Evolutionary conservation across 2,888 invertebrate species (phyloP), one percentile per base, ranked within the genome.

Genomic region (Zaprionus bogoriensis): DNA sequence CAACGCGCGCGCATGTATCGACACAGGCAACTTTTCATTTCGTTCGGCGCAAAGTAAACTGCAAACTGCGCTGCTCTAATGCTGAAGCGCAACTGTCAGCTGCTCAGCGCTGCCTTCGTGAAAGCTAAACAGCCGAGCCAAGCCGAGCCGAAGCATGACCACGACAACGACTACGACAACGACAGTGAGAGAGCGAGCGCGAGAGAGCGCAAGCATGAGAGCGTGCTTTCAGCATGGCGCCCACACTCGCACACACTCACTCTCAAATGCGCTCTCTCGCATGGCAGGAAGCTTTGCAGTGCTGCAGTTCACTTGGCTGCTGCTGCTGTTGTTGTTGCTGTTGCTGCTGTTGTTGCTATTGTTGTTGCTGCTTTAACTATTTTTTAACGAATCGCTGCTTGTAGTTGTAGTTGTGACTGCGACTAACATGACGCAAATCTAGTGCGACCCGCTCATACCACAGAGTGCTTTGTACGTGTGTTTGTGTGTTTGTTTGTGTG

Each of bases 71-170:
- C 71, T 74, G 63, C 73, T 74, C 84, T 73, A 77, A 77, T 53
- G 84, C 71, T 75, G 75, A 75, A 77, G 83, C 86, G 69, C 77
- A 87, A 86, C 77, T 87, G 80, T 87, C 80, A 83, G 87, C 87
- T 86, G 87, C 87, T 86, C 74, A 75, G 57, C 46, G 2, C 4
- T n/a, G 20, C 20, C 20, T 78, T 68, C 60, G 58, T 53, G 55
- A 74, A 79, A 76, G 62, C 74, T 52, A 62, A 50, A 44, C 47
- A 58, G 32, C 17, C 32, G 36, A 36, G 45, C 20, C 53, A 28
- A 19, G 25, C n/a, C 25, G 32, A 42, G 10, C 22, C 22, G 20
- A 17, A 28, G 32, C 20, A n/a, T n/a, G n/a, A n/a, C n/a, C n/a
- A 28, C 9, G 10, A 19, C 2, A 44, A 23, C 32, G 50, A 25